A percentile compares a stretch with the other conserved stretches of the same genome.
phyloP scores from a whole-genome alignment of 2,797 vertebrate genomes.

The Phalanger gymnotis region DNA sequence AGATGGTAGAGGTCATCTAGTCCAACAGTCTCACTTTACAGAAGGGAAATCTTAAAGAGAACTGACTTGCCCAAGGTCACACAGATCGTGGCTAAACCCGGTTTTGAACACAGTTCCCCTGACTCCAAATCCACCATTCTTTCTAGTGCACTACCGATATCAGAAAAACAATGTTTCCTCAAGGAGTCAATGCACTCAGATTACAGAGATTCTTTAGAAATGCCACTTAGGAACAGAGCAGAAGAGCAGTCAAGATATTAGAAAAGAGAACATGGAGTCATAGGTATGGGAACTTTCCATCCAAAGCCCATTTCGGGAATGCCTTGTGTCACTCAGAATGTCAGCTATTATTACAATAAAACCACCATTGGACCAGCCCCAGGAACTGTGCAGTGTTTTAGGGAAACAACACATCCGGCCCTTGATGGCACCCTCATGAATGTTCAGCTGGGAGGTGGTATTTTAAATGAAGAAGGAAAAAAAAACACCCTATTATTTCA shows the following conservation, averaged over 20 bases:
- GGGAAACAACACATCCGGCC: slow-evolving; percentile 75
- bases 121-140: not conserved
- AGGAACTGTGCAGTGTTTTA: slow-evolving; percentile 62
- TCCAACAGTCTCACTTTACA: not conserved
- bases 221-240: not conserved
- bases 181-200: not conserved
- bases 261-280: not conserved
- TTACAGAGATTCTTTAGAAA: not conserved
- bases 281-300: not conserved
- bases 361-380: slow-evolving; percentile 65
- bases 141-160: not conserved
- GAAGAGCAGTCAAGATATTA: not conserved
- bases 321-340: slow-evolving; percentile 37
- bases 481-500: slow-evolving; percentile 65
- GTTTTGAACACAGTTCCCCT: not conserved
- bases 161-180: not conserved
- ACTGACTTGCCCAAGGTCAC: not conserved
- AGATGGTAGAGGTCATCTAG: not conserved
- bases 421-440: slow-evolving; percentile 50
- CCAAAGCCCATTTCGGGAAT: not conserved
- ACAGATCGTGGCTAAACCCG: not conserved
- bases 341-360: slow-evolving; percentile 50
- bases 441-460: slow-evolving; percentile 57
- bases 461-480: slow-evolving; percentile 68
- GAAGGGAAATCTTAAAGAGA: not conserved